phyloP scores from a whole-genome alignment of 2,888 invertebrate genomes.

The Panorpa germanica region DNA sequence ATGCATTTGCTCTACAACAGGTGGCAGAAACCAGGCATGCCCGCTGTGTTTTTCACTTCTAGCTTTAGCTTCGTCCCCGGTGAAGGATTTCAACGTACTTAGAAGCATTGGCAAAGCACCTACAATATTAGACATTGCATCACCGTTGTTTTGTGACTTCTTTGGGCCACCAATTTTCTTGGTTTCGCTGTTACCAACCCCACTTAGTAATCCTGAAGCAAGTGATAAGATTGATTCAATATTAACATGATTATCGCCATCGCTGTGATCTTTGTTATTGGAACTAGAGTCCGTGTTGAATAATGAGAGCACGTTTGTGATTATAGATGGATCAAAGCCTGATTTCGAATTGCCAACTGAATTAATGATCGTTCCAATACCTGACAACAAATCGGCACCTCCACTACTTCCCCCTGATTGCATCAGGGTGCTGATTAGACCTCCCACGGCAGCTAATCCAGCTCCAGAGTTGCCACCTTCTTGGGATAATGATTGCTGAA shows the following conservation, averaged over 20 bases:
- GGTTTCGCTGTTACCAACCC: background rate
- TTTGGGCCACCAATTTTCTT: constrained; percentile 7
- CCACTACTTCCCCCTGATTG: constrained; percentile 38
- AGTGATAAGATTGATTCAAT: constrained; percentile 1
- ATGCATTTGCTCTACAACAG: constrained; percentile 45
- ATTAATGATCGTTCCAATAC: constrained; percentile 23
- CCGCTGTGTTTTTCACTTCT: constrained; percentile 43
- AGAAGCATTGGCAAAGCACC: constrained; percentile 46
- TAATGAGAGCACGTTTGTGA: constrained; percentile 25
- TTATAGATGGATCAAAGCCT: constrained; percentile 34
- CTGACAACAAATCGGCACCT: constrained; percentile 20
- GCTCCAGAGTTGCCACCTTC: constrained; percentile 20
- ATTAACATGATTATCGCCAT: constrained; percentile 10
- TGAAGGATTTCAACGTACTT: constrained; percentile 39
- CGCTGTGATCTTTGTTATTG: constrained; percentile 6
- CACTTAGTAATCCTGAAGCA: background rate
- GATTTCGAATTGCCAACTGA: constrained; percentile 22
- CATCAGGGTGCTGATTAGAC: constrained; percentile 45
- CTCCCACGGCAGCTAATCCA: constrained; percentile 36
- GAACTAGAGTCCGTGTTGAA: constrained; percentile 14
- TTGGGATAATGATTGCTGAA: constrained; percentile 35
- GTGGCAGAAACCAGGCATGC: constrained; percentile 54
- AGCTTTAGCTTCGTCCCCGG: constrained; percentile 37
- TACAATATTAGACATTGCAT: constrained; percentile 20
- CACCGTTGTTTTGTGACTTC: constrained; percentile 8